A percentile compares a stretch with the other conserved stretches of the same genome.
Evolutionary conservation across 2,797 vertebrate species (phyloP).

Genomic region (Enteromius mattozi): DNA sequence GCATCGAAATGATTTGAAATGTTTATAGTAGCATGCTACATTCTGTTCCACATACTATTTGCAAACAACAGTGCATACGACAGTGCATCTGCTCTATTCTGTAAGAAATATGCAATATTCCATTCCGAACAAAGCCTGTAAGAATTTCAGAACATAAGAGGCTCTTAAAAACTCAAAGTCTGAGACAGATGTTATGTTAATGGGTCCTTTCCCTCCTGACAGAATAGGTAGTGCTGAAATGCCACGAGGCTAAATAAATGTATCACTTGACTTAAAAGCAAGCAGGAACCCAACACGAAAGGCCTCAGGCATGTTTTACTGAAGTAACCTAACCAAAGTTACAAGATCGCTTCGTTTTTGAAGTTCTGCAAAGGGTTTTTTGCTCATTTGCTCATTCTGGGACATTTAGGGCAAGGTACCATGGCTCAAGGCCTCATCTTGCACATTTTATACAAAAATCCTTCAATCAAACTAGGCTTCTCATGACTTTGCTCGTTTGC

Average conservation of each 20-base stretch:
- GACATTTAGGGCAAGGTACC: conserved; percentile 1
- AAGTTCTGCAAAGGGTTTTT: neutral
- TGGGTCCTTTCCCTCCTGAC: conserved; percentile 33
- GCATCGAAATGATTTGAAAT: neutral
- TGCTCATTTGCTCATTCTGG: neutral
- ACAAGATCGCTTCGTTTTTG: conserved; percentile 8
- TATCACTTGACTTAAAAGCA: conserved; percentile 38
- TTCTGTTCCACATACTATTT: neutral
- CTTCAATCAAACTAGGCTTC: conserved; percentile 40
- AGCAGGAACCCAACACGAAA: conserved; percentile 28
- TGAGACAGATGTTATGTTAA: conserved; percentile 46
- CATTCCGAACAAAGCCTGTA: neutral
- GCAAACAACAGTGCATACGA: neutral
- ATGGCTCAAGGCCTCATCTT: conserved; percentile 39
- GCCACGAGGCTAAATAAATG: conserved; percentile 50
- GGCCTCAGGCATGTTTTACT: conserved; percentile 18
- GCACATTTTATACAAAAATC: conserved; percentile 25
- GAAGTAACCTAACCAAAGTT: conserved; percentile 5
- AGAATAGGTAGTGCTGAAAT: conserved; percentile 29
- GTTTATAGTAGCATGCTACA: neutral
- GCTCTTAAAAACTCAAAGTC: conserved; percentile 19
- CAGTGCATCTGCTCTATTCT: neutral
- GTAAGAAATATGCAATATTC: neutral
- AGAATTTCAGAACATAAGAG: neutral
- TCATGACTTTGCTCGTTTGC: conserved; percentile 32